Conservation (phyloP, 1,140 invertebrate genomes). For the Yoshiicerus persimilis region DNA sequence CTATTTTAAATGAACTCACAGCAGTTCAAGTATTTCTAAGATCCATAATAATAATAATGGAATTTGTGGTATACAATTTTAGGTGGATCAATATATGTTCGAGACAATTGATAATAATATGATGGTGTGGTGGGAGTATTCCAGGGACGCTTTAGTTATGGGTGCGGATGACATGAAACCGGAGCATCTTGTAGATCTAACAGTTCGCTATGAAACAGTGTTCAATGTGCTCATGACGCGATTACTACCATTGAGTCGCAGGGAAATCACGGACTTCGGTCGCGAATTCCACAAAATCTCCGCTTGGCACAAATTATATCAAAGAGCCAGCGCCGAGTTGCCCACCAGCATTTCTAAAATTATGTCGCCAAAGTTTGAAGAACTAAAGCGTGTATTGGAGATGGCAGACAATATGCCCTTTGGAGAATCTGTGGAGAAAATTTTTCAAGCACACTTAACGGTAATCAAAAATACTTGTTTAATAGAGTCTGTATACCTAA, state of each 20-base stretch:
- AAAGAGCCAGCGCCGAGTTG: not conserved
- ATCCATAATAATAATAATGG: too few species aligned
- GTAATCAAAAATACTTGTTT: too few species aligned
- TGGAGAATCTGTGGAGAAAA: not conserved
- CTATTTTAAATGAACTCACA: too few species aligned
- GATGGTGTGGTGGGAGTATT: not conserved
- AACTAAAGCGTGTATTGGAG: too few species aligned
- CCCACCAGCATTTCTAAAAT: not conserved
- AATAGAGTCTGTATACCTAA: too few species aligned
- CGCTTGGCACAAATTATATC: not conserved
- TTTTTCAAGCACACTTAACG: not conserved
- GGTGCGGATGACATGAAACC: not conserved
- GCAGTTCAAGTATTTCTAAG: too few species aligned
- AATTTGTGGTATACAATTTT: too few species aligned
- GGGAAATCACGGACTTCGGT: conserved; percentile 32
- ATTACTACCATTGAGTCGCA: conserved; percentile 15
- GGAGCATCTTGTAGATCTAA: not conserved
- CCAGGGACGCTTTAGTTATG: not conserved
- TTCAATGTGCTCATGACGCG: not conserved
- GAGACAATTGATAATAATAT: not conserved
- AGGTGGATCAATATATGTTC: not conserved
- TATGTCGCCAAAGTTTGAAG: too few species aligned
- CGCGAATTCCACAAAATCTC: conserved; percentile 8
- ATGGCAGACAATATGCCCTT: not conserved
- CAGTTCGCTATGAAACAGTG: not conserved